Conservation (phyloP, 2,113 vertebrate species). For the Trematomus loennbergii region DNA sequence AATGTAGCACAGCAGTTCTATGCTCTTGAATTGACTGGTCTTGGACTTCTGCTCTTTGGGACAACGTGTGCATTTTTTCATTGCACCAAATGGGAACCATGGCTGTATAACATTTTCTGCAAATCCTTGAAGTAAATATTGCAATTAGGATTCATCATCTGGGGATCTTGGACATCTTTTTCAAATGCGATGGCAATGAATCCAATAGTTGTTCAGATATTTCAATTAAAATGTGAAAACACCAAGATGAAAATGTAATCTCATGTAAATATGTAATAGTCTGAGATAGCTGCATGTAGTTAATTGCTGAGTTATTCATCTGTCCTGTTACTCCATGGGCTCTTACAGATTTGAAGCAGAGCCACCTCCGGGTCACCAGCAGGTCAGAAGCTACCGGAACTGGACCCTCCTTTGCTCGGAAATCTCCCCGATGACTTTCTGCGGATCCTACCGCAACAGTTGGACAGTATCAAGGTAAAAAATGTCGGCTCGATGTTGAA, state of each 20-base stretch:
- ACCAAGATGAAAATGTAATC: not conserved
- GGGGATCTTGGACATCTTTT: not conserved
- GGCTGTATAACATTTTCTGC: not conserved
- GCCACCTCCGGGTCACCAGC: slow-evolving; percentile 69
- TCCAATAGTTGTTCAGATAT: not conserved
- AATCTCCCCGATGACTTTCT: slow-evolving; percentile 96
- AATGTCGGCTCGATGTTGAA: not conserved
- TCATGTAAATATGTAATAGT: not conserved
- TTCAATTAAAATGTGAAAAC: not conserved
- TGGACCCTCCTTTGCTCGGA: slow-evolving; percentile 95
- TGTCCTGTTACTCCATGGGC: not conserved
- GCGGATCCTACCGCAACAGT: slow-evolving; percentile 94
- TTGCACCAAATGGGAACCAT: too few species aligned
- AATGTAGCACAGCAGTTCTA: too few species aligned
- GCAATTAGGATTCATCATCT: not conserved
- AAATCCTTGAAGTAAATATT: not conserved
- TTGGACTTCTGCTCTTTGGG: too few species aligned
- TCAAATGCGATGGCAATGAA: not conserved
- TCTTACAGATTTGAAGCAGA: slow-evolving; percentile 85
- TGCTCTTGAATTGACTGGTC: too few species aligned
- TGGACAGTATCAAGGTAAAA: slow-evolving; percentile 84
- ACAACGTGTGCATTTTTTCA: too few species aligned
- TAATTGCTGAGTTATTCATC: slow-evolving; percentile 6
- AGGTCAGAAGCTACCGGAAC: slow-evolving; percentile 87
- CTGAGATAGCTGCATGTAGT: not conserved